Conservation (phyloP, 2,113 vertebrate species). For the Mus pahari region DNA sequence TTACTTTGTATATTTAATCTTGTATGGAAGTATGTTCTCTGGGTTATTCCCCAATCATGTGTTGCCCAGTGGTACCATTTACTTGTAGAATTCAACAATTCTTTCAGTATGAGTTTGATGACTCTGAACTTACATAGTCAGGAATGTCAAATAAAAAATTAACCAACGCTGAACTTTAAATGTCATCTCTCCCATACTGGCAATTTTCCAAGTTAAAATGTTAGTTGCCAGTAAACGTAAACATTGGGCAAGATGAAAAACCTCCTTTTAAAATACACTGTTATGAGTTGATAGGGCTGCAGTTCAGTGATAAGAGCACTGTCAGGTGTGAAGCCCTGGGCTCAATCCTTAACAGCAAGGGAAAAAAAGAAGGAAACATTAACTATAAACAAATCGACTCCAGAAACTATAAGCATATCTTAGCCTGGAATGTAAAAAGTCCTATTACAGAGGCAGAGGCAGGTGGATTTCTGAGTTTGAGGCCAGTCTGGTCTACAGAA, state of each 20-base stretch:
- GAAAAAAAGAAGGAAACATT: background rate
- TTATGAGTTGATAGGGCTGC: background rate
- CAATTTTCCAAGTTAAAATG: constrained; percentile 63
- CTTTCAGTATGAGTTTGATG: constrained; percentile 48
- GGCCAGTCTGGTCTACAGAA: too few relatives aligned
- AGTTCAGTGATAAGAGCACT: background rate
- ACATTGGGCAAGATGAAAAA: constrained; percentile 35
- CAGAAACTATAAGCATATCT: constrained; percentile 27
- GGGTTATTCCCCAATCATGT: background rate
- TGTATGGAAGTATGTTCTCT: constrained; percentile 31
- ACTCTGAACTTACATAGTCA: constrained; percentile 41
- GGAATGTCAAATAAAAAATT: constrained; percentile 53
- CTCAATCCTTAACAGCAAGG: background rate
- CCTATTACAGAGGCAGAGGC: too few relatives aligned
- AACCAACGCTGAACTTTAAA: constrained; percentile 55
- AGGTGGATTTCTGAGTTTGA: too few relatives aligned
- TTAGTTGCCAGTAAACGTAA: constrained; percentile 45
- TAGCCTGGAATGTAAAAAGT: constrained; percentile 10
- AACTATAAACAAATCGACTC: constrained; percentile 23
- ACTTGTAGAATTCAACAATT: constrained; percentile 39
- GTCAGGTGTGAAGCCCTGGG: background rate
- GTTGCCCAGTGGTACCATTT: constrained; percentile 8
- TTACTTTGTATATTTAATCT: constrained; percentile 53
- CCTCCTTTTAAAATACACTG: constrained; percentile 5
- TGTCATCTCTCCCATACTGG: constrained; percentile 21